Evolutionary conservation across 2,888 invertebrate genomes (phyloP).

Genomic region (Hydriomena furcata): DNA sequence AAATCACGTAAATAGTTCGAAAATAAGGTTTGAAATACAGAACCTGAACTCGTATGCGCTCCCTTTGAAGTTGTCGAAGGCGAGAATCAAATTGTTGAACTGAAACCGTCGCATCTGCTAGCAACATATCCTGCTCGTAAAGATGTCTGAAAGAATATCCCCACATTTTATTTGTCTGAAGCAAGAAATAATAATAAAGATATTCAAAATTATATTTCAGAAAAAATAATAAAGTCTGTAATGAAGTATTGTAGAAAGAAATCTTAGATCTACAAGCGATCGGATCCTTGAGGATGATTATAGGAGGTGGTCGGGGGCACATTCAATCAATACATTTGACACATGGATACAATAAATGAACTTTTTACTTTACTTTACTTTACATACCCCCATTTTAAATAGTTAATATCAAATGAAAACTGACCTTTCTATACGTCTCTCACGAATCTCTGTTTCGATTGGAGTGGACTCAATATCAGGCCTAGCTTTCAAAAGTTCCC

Average conservation of each 20-base stretch:
- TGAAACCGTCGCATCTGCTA: constrained; percentile 82
- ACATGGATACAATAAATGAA: too few species aligned
- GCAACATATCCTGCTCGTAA: constrained; percentile 86
- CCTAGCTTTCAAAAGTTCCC: constrained; percentile 65
- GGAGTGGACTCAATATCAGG: constrained; percentile 69
- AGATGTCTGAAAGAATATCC: constrained; percentile 67
- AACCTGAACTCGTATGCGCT: constrained; percentile 84
- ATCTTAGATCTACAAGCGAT: too few species aligned
- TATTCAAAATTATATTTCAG: too few species aligned
- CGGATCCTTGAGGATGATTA: too few species aligned
- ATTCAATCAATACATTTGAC: too few species aligned
- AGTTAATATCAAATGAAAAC: neutral
- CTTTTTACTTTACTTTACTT: too few species aligned
- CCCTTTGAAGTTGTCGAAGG: constrained; percentile 79
- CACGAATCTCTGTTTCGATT: constrained; percentile 83
- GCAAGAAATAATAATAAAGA: too few species aligned
- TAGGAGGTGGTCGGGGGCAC: too few species aligned
- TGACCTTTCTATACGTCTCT: constrained; percentile 76
- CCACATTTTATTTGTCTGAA: neutral
- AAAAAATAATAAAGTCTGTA: too few species aligned
- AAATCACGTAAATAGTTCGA: too few species aligned
- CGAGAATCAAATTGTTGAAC: constrained; percentile 87
- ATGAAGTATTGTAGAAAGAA: too few species aligned
- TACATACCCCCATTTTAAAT: too few species aligned
- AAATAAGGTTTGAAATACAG: neutral